A percentile compares a stretch with the other conserved stretches of the same genome.
Conservation (phyloP, 2,888 invertebrate species). For the Pammene aurita region DNA sequence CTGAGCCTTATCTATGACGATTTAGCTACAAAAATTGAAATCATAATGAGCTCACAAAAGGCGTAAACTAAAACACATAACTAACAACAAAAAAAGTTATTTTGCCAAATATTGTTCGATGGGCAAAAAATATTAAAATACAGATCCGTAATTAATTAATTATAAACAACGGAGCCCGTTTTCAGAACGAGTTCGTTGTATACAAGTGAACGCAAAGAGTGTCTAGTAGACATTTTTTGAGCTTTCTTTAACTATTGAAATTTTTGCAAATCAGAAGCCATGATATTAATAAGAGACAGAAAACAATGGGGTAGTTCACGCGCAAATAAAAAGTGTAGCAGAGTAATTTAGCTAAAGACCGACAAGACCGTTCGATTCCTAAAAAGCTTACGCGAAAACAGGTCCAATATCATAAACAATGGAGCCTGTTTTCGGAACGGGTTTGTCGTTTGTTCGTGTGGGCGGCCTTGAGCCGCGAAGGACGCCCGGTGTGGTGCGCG, state of each 20-base stretch:
- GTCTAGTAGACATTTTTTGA: background rate
- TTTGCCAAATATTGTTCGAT: too few species aligned
- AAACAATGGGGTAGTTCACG: background rate
- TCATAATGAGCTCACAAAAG: too few species aligned
- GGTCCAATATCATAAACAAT: slow-evolving; percentile 39
- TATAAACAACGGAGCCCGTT: background rate
- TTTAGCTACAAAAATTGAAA: too few species aligned
- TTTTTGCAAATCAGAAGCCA: background rate
- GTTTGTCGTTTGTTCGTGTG: slow-evolving; percentile 64
- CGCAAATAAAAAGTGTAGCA: background rate
- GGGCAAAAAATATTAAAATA: too few species aligned
- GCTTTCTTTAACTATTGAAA: background rate
- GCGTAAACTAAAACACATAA: too few species aligned
- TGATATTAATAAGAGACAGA: background rate
- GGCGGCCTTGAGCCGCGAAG: slow-evolving; percentile 77
- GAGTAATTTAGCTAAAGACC: slow-evolving; percentile 25
- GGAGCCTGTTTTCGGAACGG: slow-evolving; percentile 52
- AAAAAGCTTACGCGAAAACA: slow-evolving; percentile 30
- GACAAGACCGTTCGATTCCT: slow-evolving; percentile 33
- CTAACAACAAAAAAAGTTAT: too few species aligned
- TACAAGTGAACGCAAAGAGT: background rate
- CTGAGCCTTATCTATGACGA: background rate
- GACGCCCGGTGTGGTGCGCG: slow-evolving; percentile 56
- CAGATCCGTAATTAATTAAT: too few species aligned
- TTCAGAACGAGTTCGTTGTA: background rate